A percentile compares a stretch with the other conserved stretches of the same genome.
These are phyloP conservation scores for Glyptemys insculpta DNA, from an alignment of 2,797 vertebrate species.

Conservation along the genomic window DNA sequence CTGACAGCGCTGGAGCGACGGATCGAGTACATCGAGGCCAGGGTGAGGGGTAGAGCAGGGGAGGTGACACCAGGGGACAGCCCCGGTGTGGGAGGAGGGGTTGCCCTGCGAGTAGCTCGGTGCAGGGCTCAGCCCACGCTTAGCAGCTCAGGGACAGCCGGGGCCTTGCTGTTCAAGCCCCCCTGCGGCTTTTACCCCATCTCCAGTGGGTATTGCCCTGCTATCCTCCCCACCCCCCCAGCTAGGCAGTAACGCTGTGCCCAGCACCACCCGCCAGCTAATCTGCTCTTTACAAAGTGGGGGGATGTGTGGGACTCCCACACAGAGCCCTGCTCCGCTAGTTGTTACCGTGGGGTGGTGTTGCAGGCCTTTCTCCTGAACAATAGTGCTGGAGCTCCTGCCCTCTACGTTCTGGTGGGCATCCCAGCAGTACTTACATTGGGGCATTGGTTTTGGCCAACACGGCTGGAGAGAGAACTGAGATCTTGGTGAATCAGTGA, in stretches of 20 bases:
- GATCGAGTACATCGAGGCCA: constrained; percentile 97
- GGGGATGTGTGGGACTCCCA: no score
- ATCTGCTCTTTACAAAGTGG: no score
- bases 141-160: no score
- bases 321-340: not conserved
- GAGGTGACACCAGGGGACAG: no score
- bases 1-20: constrained; percentile 95
- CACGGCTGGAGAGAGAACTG: not conserved
- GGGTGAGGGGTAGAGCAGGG: constrained; percentile 80
- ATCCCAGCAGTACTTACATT: not conserved
- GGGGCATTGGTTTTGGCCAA: not conserved
- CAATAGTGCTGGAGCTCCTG: not conserved
- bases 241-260: no score
- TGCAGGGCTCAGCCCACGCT: no score
- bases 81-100: accelerated
- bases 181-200: not conserved
- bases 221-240: not conserved
- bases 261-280: no score
- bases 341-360: not conserved
- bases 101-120: no score
- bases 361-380: not conserved
- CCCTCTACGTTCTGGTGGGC: accelerated
- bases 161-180: not conserved
- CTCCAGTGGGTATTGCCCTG: not conserved
- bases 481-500: not conserved